Percentiles rank a stretch among this genome's conserved stretches.
These are phyloP conservation scores for Pristionchus mayeri DNA, from an alignment of 2,888 invertebrate species.

Conservation along the genomic window DNA sequence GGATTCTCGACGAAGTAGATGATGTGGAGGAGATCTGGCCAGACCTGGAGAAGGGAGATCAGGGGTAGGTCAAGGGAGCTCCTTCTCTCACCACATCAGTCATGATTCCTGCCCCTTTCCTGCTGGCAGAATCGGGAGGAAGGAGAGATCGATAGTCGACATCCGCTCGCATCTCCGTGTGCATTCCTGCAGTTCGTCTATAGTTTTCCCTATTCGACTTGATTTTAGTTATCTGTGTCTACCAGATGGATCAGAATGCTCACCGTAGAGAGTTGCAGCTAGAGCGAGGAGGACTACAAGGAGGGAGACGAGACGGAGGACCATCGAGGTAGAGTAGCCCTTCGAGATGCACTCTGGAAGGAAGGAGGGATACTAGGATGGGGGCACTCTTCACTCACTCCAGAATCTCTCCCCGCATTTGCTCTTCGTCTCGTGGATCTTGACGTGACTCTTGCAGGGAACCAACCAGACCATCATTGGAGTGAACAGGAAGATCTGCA, in stretches of 20 bases:
- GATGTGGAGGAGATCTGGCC: constrained; percentile 65
- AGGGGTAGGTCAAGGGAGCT: neutral
- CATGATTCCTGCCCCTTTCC: constrained; percentile 61
- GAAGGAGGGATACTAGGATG: too few species aligned
- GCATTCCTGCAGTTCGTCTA: neutral
- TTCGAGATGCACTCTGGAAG: neutral
- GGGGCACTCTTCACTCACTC: neutral
- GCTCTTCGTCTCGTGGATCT: neutral
- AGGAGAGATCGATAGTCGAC: constrained; percentile 55
- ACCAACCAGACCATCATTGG: constrained; percentile 34
- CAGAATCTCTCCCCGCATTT: neutral
- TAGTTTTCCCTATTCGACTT: too few species aligned
- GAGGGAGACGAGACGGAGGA: neutral
- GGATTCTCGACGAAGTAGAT: constrained; percentile 62
- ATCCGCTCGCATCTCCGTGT: neutral
- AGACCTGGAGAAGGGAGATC: constrained; percentile 50
- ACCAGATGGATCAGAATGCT: neutral
- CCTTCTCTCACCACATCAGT: constrained; percentile 55
- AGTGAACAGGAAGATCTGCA: constrained; percentile 47
- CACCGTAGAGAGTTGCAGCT: neutral
- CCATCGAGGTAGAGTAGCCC: neutral
- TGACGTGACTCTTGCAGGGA: neutral
- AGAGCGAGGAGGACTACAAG: neutral
- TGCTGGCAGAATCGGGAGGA: constrained; percentile 52
- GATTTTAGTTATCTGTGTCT: too few species aligned